phyloP scores from a whole-genome alignment of 2,888 invertebrate genomes.

The Dryobota labecula region DNA sequence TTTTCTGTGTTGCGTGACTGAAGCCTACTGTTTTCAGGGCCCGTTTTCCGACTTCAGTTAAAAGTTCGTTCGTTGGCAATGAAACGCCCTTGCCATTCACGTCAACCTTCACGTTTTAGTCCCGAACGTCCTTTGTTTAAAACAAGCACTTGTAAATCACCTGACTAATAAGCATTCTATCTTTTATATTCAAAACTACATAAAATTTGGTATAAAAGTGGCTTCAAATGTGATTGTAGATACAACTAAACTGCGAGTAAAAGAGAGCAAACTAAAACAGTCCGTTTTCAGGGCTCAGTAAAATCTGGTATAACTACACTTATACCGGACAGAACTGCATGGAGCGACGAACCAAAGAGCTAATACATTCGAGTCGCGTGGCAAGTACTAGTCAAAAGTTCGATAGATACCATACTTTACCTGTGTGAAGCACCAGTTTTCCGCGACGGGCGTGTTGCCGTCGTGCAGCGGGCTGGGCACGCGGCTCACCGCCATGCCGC shows the following conservation, averaged over 20 bases:
- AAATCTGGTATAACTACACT: conserved; percentile 15
- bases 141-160: conserved; percentile 26
- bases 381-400: conserved; percentile 18
- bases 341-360: neutral
- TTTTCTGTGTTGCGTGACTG: conserved; percentile 51
- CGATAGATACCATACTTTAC: conserved; percentile 86
- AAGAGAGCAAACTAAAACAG: neutral
- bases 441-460: conserved; percentile 99
- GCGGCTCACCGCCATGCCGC: conserved; percentile 98
- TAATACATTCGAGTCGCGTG: neutral
- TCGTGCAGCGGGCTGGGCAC: conserved; percentile 99
- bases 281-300: neutral
- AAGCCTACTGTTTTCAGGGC: conserved; percentile 28
- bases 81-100: conserved; percentile 53
- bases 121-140: conserved; percentile 44
- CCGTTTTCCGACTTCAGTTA: conserved; percentile 36
- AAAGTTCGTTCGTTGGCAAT: conserved; percentile 45
- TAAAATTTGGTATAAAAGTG: conserved; percentile 9
- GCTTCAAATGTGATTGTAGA: neutral
- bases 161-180: conserved; percentile 11
- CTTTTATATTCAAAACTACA: conserved; percentile 11
- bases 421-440: conserved; percentile 99
- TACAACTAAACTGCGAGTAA: neutral
- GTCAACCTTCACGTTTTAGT: conserved; percentile 45
- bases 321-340: neutral